phyloP scores from a whole-genome alignment of 2,113 vertebrate species.

The Petrocephalus microphthalmus region DNA sequence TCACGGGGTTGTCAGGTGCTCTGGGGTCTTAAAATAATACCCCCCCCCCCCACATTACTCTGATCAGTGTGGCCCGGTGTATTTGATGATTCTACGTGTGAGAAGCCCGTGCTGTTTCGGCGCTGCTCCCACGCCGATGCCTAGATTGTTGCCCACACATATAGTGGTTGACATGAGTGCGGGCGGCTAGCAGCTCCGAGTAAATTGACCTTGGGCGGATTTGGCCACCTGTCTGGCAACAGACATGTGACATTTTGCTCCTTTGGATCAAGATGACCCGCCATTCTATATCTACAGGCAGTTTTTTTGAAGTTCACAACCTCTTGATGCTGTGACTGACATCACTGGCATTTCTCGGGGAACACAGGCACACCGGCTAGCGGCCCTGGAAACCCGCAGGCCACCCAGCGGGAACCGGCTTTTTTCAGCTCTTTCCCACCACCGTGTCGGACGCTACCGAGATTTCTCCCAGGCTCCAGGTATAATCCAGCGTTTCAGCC shows the following conservation, averaged over 20 bases:
- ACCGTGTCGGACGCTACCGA: background rate
- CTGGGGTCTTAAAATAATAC: constrained; percentile 21
- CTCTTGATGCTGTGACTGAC: background rate
- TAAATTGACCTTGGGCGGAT: background rate
- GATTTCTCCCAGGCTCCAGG: background rate
- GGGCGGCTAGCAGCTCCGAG: background rate
- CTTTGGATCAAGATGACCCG: background rate
- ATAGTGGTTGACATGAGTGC: background rate
- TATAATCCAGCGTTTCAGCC: background rate
- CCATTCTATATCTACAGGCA: background rate
- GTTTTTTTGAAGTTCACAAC: background rate
- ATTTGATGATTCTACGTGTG: background rate
- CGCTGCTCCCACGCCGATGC: background rate
- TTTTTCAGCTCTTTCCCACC: background rate
- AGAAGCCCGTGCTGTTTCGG: background rate
- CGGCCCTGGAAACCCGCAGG: background rate
- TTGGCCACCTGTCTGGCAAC: background rate
- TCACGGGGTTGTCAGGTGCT: constrained; percentile 1
- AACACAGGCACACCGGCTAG: background rate
- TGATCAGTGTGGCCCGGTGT: background rate
- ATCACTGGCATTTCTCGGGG: background rate
- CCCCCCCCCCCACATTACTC: background rate
- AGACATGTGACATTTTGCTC: background rate
- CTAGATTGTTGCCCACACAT: background rate
- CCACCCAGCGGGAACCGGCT: background rate